Percentiles rank a stretch among this genome's conserved stretches.
Conservation (phyloP, 2,888 invertebrate species). For the Drosophila merina region DNA sequence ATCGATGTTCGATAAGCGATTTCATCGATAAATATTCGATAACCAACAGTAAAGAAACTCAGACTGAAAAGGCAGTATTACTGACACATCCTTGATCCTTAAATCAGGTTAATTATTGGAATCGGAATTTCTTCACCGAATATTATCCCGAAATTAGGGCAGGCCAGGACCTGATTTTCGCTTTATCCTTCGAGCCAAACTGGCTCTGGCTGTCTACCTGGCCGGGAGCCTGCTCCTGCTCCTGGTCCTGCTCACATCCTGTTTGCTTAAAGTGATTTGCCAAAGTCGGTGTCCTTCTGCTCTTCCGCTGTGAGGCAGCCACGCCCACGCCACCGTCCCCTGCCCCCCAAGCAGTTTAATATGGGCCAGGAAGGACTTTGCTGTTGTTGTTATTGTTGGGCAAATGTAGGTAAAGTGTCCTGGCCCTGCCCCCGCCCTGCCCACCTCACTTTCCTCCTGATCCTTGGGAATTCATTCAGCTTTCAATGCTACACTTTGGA, state of each 20-base stretch:
- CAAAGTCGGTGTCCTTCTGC: slow-evolving; percentile 68
- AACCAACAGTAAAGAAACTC: too few relatives aligned
- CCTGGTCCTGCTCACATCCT: not conserved
- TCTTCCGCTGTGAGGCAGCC: slow-evolving; percentile 60
- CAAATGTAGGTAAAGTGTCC: slow-evolving; percentile 48
- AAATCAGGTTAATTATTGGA: not conserved
- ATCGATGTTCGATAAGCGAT: too few relatives aligned
- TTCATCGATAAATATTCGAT: too few relatives aligned
- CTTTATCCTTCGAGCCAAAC: slow-evolving; percentile 1
- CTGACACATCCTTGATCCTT: not conserved
- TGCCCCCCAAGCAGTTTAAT: not conserved
- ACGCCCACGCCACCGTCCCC: not conserved
- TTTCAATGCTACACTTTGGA: slow-evolving; percentile 37
- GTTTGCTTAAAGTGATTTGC: slow-evolving; percentile 15
- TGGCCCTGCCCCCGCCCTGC: slow-evolving; percentile 8
- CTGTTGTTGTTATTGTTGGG: not conserved
- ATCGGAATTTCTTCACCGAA: not conserved
- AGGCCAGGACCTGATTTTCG: slow-evolving; percentile 26
- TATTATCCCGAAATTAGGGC: slow-evolving; percentile 28
- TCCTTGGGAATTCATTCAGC: slow-evolving; percentile 65
- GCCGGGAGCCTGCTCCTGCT: not conserved
- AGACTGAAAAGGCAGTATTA: too few relatives aligned
- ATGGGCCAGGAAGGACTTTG: slow-evolving; percentile 32
- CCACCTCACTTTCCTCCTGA: not conserved
- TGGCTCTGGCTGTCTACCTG: slow-evolving; percentile 50